phyloP scores from a whole-genome alignment of 2,113 vertebrate species.

The Malurus melanocephalus region DNA sequence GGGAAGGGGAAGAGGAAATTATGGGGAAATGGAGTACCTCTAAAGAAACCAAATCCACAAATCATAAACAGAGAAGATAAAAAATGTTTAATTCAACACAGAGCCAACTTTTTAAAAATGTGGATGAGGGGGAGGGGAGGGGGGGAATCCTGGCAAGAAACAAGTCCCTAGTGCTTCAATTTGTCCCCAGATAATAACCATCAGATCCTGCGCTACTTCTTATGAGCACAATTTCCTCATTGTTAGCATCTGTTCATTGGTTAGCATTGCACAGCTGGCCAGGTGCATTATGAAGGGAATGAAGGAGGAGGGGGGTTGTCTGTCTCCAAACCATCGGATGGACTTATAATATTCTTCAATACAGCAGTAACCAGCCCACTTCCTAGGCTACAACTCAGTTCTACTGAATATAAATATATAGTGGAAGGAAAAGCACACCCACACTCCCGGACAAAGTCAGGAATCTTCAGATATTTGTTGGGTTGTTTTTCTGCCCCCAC shows the following conservation, averaged over 20 bases:
- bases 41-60: conserved; percentile 28
- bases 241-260: conserved; percentile 77
- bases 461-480: neutral
- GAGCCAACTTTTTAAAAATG: conserved; percentile 49
- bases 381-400: conserved; percentile 11
- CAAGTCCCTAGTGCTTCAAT: conserved; percentile 50
- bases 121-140: rapidly evolving
- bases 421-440: conserved; percentile 3
- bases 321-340: conserved; percentile 43
- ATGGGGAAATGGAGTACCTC: conserved; percentile 23
- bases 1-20: neutral
- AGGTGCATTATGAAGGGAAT: conserved; percentile 58
- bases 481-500: neutral
- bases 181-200: conserved; percentile 60
- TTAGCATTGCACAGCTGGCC: conserved; percentile 71
- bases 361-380: conserved; percentile 15
- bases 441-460: neutral
- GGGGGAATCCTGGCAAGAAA: conserved; percentile 55
- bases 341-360: neutral
- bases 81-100: conserved; percentile 52
- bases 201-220: conserved; percentile 68
- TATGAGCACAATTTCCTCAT: conserved; percentile 73
- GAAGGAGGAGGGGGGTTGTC: conserved; percentile 36
- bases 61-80: conserved; percentile 48
- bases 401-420: conserved; percentile 10